Evolutionary conservation across 2,113 vertebrate genomes (phyloP).

Genomic region (Okapia johnstoni): DNA sequence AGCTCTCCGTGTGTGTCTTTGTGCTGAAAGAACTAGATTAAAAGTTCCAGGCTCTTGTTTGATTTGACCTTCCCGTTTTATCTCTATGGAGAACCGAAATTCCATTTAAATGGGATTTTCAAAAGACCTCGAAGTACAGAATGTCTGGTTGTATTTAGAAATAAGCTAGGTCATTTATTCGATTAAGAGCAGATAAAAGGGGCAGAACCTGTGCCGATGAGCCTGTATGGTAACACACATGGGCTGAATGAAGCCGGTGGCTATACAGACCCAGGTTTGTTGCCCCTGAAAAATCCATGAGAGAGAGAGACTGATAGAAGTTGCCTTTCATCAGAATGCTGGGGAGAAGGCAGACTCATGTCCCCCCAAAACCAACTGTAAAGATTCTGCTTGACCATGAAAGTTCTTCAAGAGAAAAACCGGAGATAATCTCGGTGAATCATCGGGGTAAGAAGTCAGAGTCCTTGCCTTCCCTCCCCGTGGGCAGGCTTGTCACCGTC

Average conservation of each 20-base stretch:
- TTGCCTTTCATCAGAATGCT: background rate
- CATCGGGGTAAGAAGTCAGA: background rate
- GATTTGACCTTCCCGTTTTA: background rate
- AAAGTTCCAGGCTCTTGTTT: background rate
- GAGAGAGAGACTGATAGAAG: background rate
- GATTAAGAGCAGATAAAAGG: background rate
- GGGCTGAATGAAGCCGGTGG: background rate
- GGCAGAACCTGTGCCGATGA: background rate
- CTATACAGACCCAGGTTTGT: background rate
- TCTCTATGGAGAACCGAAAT: background rate
- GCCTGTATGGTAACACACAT: background rate
- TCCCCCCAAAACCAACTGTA: background rate
- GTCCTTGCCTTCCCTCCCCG: fast-evolving
- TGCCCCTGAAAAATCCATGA: background rate
- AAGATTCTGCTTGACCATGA: background rate
- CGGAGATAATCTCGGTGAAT: background rate
- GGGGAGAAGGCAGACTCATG: background rate
- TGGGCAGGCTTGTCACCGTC: background rate
- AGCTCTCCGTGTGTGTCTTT: background rate
- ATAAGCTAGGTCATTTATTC: background rate
- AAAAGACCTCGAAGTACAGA: background rate
- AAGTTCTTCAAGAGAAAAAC: background rate
- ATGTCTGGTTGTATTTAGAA: background rate
- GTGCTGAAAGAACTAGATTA: background rate
- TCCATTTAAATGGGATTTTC: background rate